Percentiles rank a stretch among this genome's conserved stretches.
These are phyloP conservation scores for Tupiocoris notatus DNA, from an alignment of 2,888 invertebrate species.

Conservation along the genomic window DNA sequence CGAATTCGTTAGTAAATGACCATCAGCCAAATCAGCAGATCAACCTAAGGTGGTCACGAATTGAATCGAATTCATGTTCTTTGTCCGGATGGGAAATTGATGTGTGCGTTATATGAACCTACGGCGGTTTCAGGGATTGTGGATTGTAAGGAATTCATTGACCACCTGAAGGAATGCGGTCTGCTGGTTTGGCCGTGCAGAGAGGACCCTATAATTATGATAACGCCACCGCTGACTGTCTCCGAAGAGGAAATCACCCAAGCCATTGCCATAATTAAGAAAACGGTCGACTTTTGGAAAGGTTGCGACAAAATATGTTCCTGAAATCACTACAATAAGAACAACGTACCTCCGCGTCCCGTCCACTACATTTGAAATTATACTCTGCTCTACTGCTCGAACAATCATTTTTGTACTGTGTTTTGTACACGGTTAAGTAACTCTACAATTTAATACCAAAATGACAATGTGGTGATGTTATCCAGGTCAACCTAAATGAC, in stretches of 20 bases:
- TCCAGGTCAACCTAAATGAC: too few relatives aligned
- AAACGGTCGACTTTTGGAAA: slow-evolving; percentile 45
- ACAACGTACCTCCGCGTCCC: too few relatives aligned
- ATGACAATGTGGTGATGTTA: too few relatives aligned
- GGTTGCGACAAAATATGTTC: slow-evolving; percentile 44
- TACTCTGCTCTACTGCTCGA: too few relatives aligned
- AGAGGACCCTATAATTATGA: slow-evolving; percentile 33
- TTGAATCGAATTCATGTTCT: neutral
- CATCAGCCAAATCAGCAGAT: slow-evolving; percentile 12
- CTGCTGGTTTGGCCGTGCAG: slow-evolving; percentile 44
- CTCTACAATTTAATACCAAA: too few relatives aligned
- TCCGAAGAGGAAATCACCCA: slow-evolving; percentile 45
- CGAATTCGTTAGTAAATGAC: neutral
- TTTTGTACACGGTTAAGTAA: too few relatives aligned
- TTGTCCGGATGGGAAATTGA: too few relatives aligned
- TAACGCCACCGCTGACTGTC: slow-evolving; percentile 45
- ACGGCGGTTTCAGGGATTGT: slow-evolving; percentile 37
- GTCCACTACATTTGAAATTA: too few relatives aligned
- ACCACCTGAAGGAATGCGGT: slow-evolving; percentile 44
- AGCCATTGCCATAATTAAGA: slow-evolving; percentile 46
- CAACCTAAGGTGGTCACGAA: slow-evolving; percentile 28
- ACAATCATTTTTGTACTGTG: too few relatives aligned
- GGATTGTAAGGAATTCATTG: slow-evolving; percentile 38
- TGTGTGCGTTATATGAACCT: too few relatives aligned
- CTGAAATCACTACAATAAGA: too few relatives aligned